Conservation (phyloP, 2,113 vertebrate genomes). For the Aphyosemion australe region DNA sequence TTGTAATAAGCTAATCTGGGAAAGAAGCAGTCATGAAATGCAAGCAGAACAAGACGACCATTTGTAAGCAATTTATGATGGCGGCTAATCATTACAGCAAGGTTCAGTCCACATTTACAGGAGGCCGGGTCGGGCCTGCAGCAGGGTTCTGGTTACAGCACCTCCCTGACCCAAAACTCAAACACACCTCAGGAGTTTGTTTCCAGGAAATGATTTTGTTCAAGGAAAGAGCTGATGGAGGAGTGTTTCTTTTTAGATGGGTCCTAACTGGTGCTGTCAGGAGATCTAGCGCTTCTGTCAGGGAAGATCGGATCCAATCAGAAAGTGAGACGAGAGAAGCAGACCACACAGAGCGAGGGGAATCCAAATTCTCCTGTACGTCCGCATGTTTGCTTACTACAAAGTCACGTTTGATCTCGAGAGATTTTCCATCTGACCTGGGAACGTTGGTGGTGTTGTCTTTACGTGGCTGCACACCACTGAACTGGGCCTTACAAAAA, state of each 20-base stretch:
- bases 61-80: constrained; percentile 62
- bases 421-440: too few species aligned
- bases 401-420: too few species aligned
- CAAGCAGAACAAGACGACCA: constrained; percentile 35
- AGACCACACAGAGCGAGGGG: too few species aligned
- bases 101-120: constrained; percentile 33
- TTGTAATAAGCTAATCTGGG: constrained; percentile 65
- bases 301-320: too few species aligned
- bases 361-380: too few species aligned
- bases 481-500: too few species aligned
- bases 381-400: too few species aligned
- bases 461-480: too few species aligned
- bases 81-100: constrained; percentile 40
- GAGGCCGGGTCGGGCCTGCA: constrained; percentile 8
- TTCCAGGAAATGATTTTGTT: constrained; percentile 13
- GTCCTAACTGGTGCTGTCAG: too few species aligned
- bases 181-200: constrained; percentile 5
- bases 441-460: too few species aligned
- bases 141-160: constrained; percentile 1
- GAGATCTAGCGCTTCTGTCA: too few species aligned
- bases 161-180: constrained; percentile 9
- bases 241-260: background rate
- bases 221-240: constrained; percentile 17
- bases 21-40: constrained; percentile 29
- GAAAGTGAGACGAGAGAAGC: too few species aligned